Percentiles rank a stretch among this genome's conserved stretches.
phyloP scores from a whole-genome alignment of 2,113 vertebrate genomes.

The Riparia riparia region DNA sequence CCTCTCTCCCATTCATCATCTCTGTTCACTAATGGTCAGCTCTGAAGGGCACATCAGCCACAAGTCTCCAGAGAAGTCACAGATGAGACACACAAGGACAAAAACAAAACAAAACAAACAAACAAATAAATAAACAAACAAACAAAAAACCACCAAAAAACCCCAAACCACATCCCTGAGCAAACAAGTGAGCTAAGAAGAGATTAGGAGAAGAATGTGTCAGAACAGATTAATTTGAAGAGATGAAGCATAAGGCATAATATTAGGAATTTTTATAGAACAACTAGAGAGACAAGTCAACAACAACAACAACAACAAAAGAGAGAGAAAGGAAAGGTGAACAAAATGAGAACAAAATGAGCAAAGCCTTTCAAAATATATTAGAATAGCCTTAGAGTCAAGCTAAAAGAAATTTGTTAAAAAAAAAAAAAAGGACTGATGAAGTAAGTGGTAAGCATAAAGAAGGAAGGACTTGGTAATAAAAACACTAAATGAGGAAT shows the following conservation, averaged over 20 bases:
- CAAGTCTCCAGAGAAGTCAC: neutral
- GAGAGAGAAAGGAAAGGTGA: neutral
- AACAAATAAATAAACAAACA: neutral
- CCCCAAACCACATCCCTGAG: no score
- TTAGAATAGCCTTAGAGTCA: neutral
- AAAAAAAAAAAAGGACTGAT: neutral
- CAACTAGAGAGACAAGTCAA: neutral
- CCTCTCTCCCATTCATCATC: neutral
- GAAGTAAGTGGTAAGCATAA: neutral
- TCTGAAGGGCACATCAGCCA: neutral
- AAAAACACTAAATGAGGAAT: neutral
- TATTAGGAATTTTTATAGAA: neutral
- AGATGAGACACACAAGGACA: neutral
- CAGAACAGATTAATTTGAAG: conserved; percentile 14
- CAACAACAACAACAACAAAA: neutral
- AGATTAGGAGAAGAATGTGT: neutral
- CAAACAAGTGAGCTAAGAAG: neutral
- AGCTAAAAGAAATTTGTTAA: neutral
- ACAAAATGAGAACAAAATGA: neutral
- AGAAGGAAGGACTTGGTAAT: neutral
- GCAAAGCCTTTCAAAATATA: neutral
- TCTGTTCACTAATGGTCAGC: neutral
- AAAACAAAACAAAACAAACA: neutral
- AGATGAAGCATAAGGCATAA: neutral
- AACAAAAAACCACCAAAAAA: neutral